Conservation (phyloP, 2,113 vertebrate genomes). For the Arenaria interpres region DNA sequence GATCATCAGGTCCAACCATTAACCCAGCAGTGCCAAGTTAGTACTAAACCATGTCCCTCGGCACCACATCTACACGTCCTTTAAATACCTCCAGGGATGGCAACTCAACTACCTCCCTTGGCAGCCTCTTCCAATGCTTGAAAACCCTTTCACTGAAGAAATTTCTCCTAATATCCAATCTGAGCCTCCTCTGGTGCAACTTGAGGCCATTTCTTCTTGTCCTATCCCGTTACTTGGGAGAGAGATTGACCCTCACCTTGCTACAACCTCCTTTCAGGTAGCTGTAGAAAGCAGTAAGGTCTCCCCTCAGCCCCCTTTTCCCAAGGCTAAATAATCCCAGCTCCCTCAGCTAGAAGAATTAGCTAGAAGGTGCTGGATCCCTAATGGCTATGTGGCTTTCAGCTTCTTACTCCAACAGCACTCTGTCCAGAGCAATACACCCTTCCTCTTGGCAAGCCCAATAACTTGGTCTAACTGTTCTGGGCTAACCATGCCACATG, state of each 20-base stretch:
- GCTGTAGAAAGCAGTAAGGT: background rate
- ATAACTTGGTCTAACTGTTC: accelerated
- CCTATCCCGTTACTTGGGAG: background rate
- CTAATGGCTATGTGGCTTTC: background rate
- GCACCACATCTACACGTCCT: background rate
- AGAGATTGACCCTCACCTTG: background rate
- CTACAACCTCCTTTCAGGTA: background rate
- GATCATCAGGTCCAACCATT: background rate
- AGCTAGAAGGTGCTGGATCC: background rate
- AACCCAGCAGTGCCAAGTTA: background rate
- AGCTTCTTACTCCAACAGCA: background rate
- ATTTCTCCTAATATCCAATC: background rate
- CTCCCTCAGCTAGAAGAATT: background rate
- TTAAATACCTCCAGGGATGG: background rate
- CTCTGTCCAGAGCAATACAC: background rate
- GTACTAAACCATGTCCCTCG: background rate
- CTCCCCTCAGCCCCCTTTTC: background rate
- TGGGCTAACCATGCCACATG: background rate
- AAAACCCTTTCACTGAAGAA: background rate
- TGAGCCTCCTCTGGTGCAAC: background rate
- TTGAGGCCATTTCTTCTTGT: background rate
- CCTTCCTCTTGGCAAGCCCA: background rate
- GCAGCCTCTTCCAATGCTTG: background rate
- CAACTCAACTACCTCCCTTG: background rate
- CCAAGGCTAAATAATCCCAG: background rate